Evolutionary conservation across 2,113 vertebrate genomes (phyloP).

Genomic region (Poecilia latipinna): DNA sequence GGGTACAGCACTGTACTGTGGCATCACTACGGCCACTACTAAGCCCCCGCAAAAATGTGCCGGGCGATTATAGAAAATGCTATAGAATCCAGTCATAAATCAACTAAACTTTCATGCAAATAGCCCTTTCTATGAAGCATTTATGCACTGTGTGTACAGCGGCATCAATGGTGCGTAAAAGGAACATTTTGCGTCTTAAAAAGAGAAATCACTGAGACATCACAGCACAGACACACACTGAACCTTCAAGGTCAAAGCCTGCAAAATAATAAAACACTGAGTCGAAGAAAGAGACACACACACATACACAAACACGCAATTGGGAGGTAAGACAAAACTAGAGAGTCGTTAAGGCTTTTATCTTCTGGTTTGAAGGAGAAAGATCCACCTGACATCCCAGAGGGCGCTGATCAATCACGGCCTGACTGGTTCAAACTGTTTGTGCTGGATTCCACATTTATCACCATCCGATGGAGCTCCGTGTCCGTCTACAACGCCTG

Average conservation of each 20-base stretch:
- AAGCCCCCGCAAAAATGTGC: constrained; percentile 81
- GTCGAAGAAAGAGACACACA: constrained; percentile 34
- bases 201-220: constrained; percentile 76
- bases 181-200: constrained; percentile 71
- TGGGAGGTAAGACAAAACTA: constrained; percentile 71
- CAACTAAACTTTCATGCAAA: constrained; percentile 79
- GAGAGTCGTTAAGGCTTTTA: constrained; percentile 80
- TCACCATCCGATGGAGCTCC: constrained; percentile 87
- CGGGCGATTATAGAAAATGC: constrained; percentile 76
- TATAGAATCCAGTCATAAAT: constrained; percentile 79
- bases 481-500: constrained; percentile 83
- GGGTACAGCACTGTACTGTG: constrained; percentile 77
- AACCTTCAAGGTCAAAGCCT: constrained; percentile 80
- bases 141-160: constrained; percentile 73
- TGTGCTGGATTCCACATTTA: constrained; percentile 92
- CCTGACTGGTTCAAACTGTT: constrained; percentile 96
- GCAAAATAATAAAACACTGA: constrained; percentile 70
- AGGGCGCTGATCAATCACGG: constrained; percentile 94
- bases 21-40: constrained; percentile 82
- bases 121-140: constrained; percentile 63
- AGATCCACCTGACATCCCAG: constrained; percentile 89
- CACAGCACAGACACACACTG: constrained; percentile 74
- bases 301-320: constrained; percentile 61
- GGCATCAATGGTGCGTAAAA: constrained; percentile 74
- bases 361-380: constrained; percentile 75